Conservation (phyloP, 2,888 invertebrate genomes). For the Gymnosoma rotundatum region DNA sequence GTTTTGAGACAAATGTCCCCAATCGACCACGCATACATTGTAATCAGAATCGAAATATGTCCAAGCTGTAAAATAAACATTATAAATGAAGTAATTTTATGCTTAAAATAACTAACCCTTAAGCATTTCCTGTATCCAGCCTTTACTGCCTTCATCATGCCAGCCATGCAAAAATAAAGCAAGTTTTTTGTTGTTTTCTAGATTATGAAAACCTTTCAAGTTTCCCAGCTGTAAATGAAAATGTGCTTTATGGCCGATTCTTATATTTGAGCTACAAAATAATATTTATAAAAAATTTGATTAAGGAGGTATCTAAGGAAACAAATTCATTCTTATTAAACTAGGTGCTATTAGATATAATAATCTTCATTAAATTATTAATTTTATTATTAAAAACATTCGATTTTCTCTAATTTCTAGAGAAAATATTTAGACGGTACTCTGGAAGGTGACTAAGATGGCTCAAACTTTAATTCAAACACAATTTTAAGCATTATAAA, state of each 20-base stretch:
- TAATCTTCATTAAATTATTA: too few relatives aligned
- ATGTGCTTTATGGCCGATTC: slow-evolving; percentile 74
- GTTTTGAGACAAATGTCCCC: slow-evolving; percentile 79
- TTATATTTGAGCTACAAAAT: slow-evolving; percentile 73
- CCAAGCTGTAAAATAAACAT: slow-evolving; percentile 75
- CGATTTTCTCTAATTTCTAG: too few relatives aligned
- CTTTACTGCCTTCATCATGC: slow-evolving; percentile 80
- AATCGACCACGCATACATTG: slow-evolving; percentile 81
- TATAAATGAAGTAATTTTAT: neutral
- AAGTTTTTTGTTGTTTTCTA: slow-evolving; percentile 76
- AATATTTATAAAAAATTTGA: neutral
- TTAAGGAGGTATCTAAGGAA: neutral
- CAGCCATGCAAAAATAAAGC: slow-evolving; percentile 81
- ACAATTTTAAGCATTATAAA: too few relatives aligned
- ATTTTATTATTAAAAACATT: too few relatives aligned
- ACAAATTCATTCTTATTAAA: too few relatives aligned
- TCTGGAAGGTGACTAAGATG: too few relatives aligned
- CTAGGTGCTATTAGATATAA: too few relatives aligned
- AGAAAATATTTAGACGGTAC: too few relatives aligned
- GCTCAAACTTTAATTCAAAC: too few relatives aligned
- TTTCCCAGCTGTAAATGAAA: slow-evolving; percentile 78
- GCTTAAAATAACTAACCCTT: slow-evolving; percentile 74
- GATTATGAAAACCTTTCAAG: slow-evolving; percentile 76
- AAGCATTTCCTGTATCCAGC: slow-evolving; percentile 79
- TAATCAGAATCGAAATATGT: slow-evolving; percentile 76